Evolutionary conservation across 1,140 invertebrate species (phyloP), one percentile per base, ranked within the genome.

Genomic region (Oryzaephilus surinamensis): DNA sequence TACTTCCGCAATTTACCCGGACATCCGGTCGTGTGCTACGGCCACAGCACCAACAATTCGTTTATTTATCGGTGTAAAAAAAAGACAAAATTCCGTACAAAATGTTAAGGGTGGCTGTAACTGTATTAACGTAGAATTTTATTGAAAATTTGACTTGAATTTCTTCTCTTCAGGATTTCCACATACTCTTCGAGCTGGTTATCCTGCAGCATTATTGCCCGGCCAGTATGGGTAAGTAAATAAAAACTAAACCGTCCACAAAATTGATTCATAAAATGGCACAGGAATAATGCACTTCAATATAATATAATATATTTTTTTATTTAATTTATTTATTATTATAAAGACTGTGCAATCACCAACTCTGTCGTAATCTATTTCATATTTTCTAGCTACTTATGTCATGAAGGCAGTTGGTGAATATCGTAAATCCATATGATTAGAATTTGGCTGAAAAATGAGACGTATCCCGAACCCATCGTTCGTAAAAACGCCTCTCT

Each of bases 191-290:
- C 69, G 77, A 37, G 66, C 79, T 41, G 78, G 78, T 34, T 81
- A 81, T 54, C 79, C 71, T n/a, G n/a, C n/a, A 30, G 68, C 80
- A 20, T 72, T 81, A 21, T 60, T 83, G 49, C 78, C 74, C 13
- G 67, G 77, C 38, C 78, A 79, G 54, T 81, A 81, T 57, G 78
- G 79, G 79, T 83, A 63, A 81, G 79, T 79, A 52, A 39, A 16
- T 14, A 14, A 44, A 12, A 14, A n/a, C n/a, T n/a, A n/a, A n/a
- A n/a, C n/a, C n/a, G n/a, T n/a, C 32, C 24, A 44, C 36, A 18
- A 34, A 26, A 30, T 18, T n/a, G n/a, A n/a, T n/a, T 13, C 6
- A n/a, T 16, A 16, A 26, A 44, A 16, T 21, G 29, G 34, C 35
- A 26, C 41, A 38, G 24, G 33, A 36, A 21, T 36, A 33, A 23